phyloP scores from a whole-genome alignment of 1,140 invertebrate species.

The Cyclargus thomasi region DNA sequence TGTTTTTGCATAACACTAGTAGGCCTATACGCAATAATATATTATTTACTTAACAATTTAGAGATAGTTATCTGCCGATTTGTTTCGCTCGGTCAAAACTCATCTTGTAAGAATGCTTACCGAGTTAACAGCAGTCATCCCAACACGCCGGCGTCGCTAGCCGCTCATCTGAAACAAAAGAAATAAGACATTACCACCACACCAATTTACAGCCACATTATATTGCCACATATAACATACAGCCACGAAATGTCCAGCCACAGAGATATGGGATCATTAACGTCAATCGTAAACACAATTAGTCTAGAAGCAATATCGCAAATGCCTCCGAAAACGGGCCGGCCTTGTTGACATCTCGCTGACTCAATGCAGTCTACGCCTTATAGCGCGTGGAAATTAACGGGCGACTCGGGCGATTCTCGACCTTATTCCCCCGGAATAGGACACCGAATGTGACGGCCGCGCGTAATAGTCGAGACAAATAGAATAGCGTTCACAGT shows the following conservation, averaged over 20 bases:
- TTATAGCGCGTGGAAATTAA: conserved; percentile 40
- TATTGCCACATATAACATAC: conserved; percentile 2
- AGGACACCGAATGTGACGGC: conserved; percentile 38
- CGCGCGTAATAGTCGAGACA: conserved; percentile 48
- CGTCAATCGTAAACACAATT: conserved; percentile 55
- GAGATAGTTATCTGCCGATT: too few species aligned
- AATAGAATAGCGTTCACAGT: conserved; percentile 67
- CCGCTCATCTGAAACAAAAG: conserved; percentile 59
- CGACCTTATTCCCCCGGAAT: conserved; percentile 34
- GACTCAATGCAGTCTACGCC: conserved; percentile 61
- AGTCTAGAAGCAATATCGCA: conserved; percentile 59
- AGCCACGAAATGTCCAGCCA: conserved; percentile 28
- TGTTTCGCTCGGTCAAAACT: too few species aligned
- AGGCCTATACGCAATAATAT: too few species aligned
- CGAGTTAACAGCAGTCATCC: conserved; percentile 66
- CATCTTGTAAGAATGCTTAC: conserved; percentile 35
- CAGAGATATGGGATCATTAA: conserved; percentile 33
- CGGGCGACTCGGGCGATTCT: conserved; percentile 26
- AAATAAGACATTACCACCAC: not conserved
- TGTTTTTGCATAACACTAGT: too few species aligned
- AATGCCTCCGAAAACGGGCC: conserved; percentile 47
- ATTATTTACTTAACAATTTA: too few species aligned
- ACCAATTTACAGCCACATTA: not conserved
- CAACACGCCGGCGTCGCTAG: conserved; percentile 37
- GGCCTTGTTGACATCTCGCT: conserved; percentile 63